Conservation (phyloP, 2,113 vertebrate species). For the Toxostoma redivivum region DNA sequence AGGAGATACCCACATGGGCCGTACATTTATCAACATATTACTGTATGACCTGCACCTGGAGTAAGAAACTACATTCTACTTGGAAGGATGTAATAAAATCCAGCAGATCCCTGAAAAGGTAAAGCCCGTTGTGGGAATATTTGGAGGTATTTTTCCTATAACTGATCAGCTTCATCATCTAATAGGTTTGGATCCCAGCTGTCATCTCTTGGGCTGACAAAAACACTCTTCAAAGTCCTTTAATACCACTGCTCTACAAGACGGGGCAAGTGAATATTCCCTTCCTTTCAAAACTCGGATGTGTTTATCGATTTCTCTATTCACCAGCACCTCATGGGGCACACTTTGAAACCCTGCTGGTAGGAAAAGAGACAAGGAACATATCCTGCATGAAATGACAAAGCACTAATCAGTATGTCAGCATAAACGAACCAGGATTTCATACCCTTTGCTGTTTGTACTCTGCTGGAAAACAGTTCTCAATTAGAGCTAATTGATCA, state of each 20-base stretch:
- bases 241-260: background rate
- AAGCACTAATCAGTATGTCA: slow-evolving; percentile 10
- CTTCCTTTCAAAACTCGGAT: background rate
- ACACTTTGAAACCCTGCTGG: background rate
- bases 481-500: slow-evolving; percentile 49
- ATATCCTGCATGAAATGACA: slow-evolving; percentile 25
- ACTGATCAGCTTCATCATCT: background rate
- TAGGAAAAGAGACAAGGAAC: slow-evolving; percentile 19
- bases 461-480: slow-evolving; percentile 45
- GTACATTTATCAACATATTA: background rate
- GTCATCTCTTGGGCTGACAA: background rate
- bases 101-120: background rate
- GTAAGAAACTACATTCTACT: background rate
- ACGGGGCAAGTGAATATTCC: background rate
- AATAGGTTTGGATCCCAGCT: background rate
- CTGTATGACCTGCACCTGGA: background rate
- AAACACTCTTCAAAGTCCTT: background rate
- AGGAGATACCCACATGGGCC: background rate
- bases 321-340: slow-evolving; percentile 19
- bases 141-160: background rate
- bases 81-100: background rate
- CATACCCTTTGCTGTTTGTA: background rate
- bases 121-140: background rate
- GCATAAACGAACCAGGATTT: slow-evolving; percentile 3
- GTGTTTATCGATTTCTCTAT: background rate